Evolutionary conservation across 2,888 invertebrate species (phyloP).

Genomic region (Sinhomidia bicolor): DNA sequence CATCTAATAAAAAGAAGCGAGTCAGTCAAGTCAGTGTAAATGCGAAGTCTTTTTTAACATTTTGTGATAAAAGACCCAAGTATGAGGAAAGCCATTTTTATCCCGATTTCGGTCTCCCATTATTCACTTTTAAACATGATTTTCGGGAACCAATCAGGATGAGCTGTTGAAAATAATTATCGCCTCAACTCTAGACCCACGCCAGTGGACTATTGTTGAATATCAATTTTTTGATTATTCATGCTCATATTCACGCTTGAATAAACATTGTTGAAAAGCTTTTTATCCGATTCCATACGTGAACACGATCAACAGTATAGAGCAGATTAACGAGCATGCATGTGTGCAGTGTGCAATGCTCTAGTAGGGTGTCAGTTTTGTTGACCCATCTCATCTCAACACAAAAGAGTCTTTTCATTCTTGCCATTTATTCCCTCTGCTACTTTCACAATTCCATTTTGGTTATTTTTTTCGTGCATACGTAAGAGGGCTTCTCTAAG

Average conservation of each 20-base stretch:
- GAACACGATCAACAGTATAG: neutral
- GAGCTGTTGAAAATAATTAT: neutral
- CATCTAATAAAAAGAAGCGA: too few relatives aligned
- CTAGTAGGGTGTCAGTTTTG: neutral
- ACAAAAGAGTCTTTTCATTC: slow-evolving; percentile 44
- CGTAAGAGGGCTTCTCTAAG: neutral
- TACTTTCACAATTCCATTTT: neutral
- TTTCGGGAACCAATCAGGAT: neutral
- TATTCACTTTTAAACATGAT: neutral
- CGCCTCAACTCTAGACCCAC: too few relatives aligned
- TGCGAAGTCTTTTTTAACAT: neutral
- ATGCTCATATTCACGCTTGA: slow-evolving; percentile 59
- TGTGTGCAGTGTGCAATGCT: neutral
- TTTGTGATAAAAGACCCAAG: neutral
- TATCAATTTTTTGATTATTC: slow-evolving; percentile 58
- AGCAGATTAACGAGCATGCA: neutral
- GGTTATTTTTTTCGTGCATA: neutral
- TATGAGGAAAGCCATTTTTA: neutral
- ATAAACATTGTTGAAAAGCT: slow-evolving; percentile 42
- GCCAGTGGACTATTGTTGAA: neutral
- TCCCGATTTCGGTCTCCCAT: too few relatives aligned
- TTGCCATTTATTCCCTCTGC: slow-evolving; percentile 5
- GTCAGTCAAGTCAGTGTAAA: too few relatives aligned
- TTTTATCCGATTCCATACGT: slow-evolving; percentile 23
- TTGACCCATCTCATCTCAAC: slow-evolving; percentile 35